Conservation (phyloP, 2,797 vertebrate species). For the Peromyscus melanophrys region DNA sequence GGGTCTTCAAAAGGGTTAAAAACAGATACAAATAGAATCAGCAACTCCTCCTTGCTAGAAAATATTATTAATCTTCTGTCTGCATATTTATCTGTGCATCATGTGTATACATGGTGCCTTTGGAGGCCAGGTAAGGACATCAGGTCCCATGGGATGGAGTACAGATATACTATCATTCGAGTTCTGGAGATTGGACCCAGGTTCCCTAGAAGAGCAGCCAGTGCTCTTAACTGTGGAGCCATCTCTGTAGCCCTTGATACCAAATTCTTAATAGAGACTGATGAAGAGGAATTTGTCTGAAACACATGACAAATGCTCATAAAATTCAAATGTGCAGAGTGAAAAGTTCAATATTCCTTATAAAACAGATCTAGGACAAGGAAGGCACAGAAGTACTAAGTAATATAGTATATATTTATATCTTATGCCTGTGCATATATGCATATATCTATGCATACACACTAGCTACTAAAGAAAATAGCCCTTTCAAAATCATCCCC, state of each 20-base stretch:
- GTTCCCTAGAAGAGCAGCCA: neutral
- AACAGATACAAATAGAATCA: neutral
- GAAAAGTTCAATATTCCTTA: constrained; percentile 34
- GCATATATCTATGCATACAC: neutral
- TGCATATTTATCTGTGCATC: neutral
- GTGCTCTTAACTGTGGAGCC: neutral
- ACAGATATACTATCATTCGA: neutral
- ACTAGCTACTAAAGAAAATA: neutral
- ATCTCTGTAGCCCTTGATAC: neutral
- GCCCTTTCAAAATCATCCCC: neutral
- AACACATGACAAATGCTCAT: constrained; percentile 32
- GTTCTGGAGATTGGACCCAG: neutral
- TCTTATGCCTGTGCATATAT: neutral
- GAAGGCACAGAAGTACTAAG: neutral
- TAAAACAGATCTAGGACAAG: neutral
- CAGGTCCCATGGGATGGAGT: neutral
- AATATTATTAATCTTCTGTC: neutral
- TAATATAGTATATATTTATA: neutral
- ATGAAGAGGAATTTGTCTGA: neutral
- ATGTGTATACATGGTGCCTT: neutral
- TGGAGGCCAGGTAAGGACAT: neutral
- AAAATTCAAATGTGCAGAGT: constrained; percentile 34
- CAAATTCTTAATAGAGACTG: constrained; percentile 7
- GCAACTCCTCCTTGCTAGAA: neutral
- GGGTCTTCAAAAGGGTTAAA: neutral